A percentile compares a stretch with the other conserved stretches of the same genome.
phyloP scores from a whole-genome alignment of 2,888 invertebrate genomes.

The Arrhopalites spinosus region DNA sequence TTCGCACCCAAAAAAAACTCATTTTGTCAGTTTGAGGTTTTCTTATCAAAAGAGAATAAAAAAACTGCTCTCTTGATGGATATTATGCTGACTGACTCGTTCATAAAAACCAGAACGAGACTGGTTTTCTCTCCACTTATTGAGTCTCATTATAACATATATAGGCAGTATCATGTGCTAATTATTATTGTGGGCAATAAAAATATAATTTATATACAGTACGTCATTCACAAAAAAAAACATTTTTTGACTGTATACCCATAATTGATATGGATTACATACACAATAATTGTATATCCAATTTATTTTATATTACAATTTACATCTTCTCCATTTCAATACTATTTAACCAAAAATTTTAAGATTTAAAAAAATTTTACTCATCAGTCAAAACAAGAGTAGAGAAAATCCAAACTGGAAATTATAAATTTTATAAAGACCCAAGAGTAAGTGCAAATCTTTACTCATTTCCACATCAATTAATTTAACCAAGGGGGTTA shows the following conservation, averaged over 20 bases:
- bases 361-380: no score
- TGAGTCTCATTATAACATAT: background rate
- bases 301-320: no score
- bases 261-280: background rate
- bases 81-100: background rate
- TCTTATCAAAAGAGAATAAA: background rate
- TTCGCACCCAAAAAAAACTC: conserved; percentile 18
- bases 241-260: background rate
- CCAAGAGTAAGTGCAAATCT: background rate
- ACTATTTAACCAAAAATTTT: no score
- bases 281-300: no score
- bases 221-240: no score
- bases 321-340: no score
- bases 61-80: no score
- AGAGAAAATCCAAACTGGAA: background rate
- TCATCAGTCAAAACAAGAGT: no score
- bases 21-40: conserved; percentile 11
- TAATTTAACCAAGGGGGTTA: background rate
- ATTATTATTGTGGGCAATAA: conserved; percentile 11
- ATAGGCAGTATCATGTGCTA: background rate
- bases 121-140: background rate
- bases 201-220: background rate
- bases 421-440: background rate
- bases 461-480: background rate
- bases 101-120: conserved; percentile 8